Conservation (phyloP, 2,888 invertebrate species). For the Pachydiplax longipennis region DNA sequence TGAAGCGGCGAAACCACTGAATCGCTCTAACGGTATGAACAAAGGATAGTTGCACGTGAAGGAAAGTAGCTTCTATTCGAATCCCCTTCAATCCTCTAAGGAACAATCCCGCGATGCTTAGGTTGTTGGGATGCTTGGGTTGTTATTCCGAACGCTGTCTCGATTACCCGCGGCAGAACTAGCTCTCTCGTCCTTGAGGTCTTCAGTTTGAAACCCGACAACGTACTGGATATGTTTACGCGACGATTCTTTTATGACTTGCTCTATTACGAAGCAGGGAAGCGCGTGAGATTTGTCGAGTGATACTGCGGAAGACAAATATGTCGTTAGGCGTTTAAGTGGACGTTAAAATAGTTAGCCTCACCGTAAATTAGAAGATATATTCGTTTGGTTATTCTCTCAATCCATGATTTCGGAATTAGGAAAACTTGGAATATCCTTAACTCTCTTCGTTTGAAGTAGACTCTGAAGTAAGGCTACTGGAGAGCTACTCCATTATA, state of each 20-base stretch:
- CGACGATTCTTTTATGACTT: background rate
- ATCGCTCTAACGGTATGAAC: background rate
- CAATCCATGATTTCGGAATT: background rate
- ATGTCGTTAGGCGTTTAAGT: background rate
- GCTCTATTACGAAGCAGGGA: background rate
- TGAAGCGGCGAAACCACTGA: background rate
- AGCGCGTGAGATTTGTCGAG: background rate
- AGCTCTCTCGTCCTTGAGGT: background rate
- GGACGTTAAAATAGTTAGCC: background rate
- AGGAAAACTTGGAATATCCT: too few species aligned
- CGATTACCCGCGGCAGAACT: background rate
- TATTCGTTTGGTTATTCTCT: background rate
- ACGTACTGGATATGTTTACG: background rate
- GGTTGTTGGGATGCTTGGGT: background rate
- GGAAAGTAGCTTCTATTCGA: background rate
- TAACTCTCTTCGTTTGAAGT: too few species aligned
- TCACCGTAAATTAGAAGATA: background rate
- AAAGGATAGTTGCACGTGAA: background rate
- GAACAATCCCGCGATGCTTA: background rate
- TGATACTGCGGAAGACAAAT: background rate
- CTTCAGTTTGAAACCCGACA: slow-evolving; percentile 5
- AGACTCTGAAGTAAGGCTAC: too few species aligned
- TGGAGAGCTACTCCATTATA: too few species aligned
- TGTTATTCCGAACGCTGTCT: background rate
- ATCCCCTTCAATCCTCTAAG: background rate